Percentiles rank a stretch among this genome's conserved stretches.
These are phyloP conservation scores for Tetragonula clypearis DNA, from an alignment of 1,140 invertebrate species.

Conservation along the genomic window DNA sequence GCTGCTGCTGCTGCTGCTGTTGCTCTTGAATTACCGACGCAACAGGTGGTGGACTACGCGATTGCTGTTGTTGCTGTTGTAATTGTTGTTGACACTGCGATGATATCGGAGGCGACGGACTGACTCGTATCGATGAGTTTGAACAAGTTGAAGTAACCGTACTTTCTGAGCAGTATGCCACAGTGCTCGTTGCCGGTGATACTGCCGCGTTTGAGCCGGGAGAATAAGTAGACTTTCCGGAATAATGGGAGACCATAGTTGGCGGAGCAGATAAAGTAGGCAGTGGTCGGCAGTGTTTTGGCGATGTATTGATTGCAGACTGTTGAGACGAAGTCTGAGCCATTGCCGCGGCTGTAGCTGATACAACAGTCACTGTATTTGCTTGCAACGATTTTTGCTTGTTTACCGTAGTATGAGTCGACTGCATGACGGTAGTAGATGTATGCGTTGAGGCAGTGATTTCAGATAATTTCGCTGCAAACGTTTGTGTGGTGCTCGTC, in stretches of 20 bases:
- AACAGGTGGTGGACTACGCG: conserved; percentile 32
- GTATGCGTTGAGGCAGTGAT: conserved; percentile 77
- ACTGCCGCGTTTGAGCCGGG: conserved; percentile 58
- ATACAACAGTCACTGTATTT: conserved; percentile 64
- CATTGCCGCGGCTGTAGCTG: conserved; percentile 67
- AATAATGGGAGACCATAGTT: conserved; percentile 76
- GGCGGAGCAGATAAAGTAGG: conserved; percentile 81
- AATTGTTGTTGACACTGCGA: conserved; percentile 53
- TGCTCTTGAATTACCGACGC: conserved; percentile 15
- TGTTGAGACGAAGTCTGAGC: conserved; percentile 71
- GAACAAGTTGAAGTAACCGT: conserved; percentile 56
- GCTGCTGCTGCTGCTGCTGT: conserved; percentile 62
- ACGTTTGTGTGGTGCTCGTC: conserved; percentile 82
- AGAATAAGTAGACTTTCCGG: conserved; percentile 75
- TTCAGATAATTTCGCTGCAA: conserved; percentile 85
- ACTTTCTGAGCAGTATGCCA: conserved; percentile 61
- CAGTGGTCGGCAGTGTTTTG: conserved; percentile 82
- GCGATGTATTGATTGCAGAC: conserved; percentile 77
- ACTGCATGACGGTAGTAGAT: conserved; percentile 69
- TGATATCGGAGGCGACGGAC: conserved; percentile 70
- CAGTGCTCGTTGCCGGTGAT: conserved; percentile 56
- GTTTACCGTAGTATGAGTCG: conserved; percentile 66
- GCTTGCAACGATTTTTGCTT: conserved; percentile 68
- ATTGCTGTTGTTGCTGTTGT: conserved; percentile 55
- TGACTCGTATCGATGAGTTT: conserved; percentile 67